These are phyloP conservation scores for Ctenosaura bakeri DNA, from an alignment of 2,797 vertebrate genomes.

Conservation along the genomic window DNA sequence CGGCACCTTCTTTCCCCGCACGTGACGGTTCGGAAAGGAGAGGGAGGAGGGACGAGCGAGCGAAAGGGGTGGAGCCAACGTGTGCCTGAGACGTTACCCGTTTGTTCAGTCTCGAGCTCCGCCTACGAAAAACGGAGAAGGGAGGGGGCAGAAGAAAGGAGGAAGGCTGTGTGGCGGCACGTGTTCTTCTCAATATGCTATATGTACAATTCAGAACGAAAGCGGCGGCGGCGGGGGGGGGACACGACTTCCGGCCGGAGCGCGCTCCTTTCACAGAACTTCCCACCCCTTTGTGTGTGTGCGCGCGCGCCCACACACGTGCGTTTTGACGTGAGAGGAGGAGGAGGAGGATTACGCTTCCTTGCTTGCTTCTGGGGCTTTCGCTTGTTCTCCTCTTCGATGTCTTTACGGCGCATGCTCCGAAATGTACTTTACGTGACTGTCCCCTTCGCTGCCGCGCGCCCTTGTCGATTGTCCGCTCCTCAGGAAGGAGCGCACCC, in stretches of 20 bases:
- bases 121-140: neutral
- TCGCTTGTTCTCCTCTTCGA: neutral
- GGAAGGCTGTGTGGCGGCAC: neutral
- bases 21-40: constrained; percentile 35
- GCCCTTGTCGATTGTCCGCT: constrained; percentile 39
- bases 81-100: constrained; percentile 24
- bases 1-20: constrained; percentile 51
- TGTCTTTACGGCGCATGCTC: constrained; percentile 27
- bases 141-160: neutral
- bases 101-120: constrained; percentile 25
- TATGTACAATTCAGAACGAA: neutral
- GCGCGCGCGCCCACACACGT: neutral
- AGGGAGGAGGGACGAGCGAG: too few species aligned
- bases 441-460: neutral
- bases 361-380: neutral
- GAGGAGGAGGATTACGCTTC: neutral
- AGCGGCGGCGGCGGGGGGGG: neutral
- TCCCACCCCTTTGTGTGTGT: neutral
- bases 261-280: neutral
- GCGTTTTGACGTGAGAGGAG: neutral
- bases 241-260: constrained; percentile 10
- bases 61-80: constrained; percentile 21
- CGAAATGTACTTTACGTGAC: constrained; percentile 45
- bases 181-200: constrained; percentile 3
- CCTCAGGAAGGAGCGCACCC: neutral